Conservation (phyloP, 2,888 invertebrate genomes). For the Dynastes maya region DNA sequence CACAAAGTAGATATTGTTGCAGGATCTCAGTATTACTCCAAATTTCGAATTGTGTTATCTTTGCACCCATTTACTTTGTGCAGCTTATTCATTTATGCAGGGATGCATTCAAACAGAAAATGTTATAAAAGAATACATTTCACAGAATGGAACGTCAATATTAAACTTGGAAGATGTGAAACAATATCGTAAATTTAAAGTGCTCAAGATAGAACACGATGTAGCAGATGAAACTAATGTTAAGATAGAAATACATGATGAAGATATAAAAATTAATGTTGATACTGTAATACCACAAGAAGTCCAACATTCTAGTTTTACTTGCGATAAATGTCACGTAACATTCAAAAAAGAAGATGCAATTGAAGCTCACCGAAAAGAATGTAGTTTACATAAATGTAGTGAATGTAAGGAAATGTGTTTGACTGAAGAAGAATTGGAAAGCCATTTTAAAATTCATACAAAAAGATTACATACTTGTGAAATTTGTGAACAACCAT, state of each 20-base stretch:
- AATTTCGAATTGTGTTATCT: conserved; percentile 28
- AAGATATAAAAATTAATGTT: background rate
- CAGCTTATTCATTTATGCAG: conserved; percentile 40
- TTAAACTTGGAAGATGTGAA: conserved; percentile 19
- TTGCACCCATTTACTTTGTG: conserved; percentile 26
- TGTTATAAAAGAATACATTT: conserved; percentile 16
- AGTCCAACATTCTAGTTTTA: background rate
- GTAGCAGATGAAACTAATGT: background rate
- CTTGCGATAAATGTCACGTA: conserved; percentile 9
- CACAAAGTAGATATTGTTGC: background rate
- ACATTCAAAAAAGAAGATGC: conserved; percentile 1
- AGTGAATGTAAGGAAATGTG: background rate
- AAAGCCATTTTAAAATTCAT: conserved; percentile 10
- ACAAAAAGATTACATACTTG: background rate
- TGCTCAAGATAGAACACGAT: conserved; percentile 4
- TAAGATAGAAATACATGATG: conserved; percentile 23
- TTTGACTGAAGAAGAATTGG: background rate
- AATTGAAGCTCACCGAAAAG: background rate
- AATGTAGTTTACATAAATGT: background rate
- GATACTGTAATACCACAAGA: background rate
- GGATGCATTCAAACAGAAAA: conserved; percentile 36
- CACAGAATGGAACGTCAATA: background rate
- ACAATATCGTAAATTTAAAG: background rate
- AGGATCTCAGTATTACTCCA: conserved; percentile 35
- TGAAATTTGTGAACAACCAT: background rate